Conservation (phyloP, 2,888 invertebrate genomes). For the Ormyrus labotus region DNA sequence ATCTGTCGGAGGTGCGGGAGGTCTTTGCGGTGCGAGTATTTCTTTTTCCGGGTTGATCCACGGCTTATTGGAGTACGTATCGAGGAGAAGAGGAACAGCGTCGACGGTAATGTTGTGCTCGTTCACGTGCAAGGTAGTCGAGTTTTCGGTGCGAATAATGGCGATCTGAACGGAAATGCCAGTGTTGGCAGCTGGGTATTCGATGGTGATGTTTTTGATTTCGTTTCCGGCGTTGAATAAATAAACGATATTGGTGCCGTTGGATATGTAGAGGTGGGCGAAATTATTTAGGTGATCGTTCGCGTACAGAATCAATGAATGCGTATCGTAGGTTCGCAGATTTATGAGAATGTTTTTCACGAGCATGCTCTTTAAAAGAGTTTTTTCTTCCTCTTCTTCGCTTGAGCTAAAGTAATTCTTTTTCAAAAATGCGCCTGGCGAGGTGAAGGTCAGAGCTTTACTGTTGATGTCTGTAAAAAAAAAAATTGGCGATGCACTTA, state of each 20-base stretch:
- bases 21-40: slow-evolving; percentile 90
- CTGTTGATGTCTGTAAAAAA: slow-evolving; percentile 87
- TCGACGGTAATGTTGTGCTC: slow-evolving; percentile 84
- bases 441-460: slow-evolving; percentile 92
- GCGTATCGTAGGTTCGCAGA: slow-evolving; percentile 89
- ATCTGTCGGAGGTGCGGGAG: slow-evolving; percentile 91
- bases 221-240: slow-evolving; percentile 89
- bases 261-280: slow-evolving; percentile 90
- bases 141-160: slow-evolving; percentile 84
- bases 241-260: slow-evolving; percentile 88
- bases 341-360: slow-evolving; percentile 90
- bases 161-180: slow-evolving; percentile 93
- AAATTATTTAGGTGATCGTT: slow-evolving; percentile 96
- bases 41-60: slow-evolving; percentile 91
- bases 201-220: slow-evolving; percentile 87
- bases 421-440: slow-evolving; percentile 86
- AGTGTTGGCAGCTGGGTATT: slow-evolving; percentile 85
- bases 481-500: too few species aligned
- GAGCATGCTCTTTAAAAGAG: slow-evolving; percentile 84
- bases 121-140: slow-evolving; percentile 89
- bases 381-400: slow-evolving; percentile 80
- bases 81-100: slow-evolving; percentile 83
- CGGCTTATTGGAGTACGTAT: slow-evolving; percentile 89
- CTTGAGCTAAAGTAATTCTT: slow-evolving; percentile 84
- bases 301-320: slow-evolving; percentile 90